Conservation (phyloP, 1,140 invertebrate species). For the Drosophila triauraria region DNA sequence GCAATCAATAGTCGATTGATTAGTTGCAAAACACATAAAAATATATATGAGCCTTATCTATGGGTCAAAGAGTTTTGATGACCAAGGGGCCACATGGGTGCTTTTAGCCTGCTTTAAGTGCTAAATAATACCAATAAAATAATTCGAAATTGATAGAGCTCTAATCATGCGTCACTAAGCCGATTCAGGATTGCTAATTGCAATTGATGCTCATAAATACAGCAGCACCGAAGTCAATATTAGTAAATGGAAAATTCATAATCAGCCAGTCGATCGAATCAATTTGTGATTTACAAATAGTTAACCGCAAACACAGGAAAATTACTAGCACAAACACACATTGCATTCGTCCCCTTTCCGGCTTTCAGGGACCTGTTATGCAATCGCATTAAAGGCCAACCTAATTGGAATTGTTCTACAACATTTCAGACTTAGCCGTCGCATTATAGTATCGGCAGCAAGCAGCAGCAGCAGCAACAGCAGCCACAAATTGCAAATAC, state of each 20-base stretch:
- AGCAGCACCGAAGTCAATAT: slow-evolving; percentile 19
- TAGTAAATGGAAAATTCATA: slow-evolving; percentile 47
- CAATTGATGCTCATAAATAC: slow-evolving; percentile 52
- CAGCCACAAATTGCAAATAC: slow-evolving; percentile 71
- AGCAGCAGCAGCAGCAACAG: slow-evolving; percentile 48
- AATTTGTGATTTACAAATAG: slow-evolving; percentile 56
- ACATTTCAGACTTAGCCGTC: slow-evolving; percentile 15
- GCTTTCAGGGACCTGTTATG: slow-evolving; percentile 18
- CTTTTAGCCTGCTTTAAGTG: slow-evolving; percentile 36
- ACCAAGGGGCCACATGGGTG: slow-evolving; percentile 3
- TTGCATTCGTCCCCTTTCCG: neutral
- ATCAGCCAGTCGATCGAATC: slow-evolving; percentile 40
- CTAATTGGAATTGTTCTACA: slow-evolving; percentile 33
- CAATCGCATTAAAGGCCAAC: slow-evolving; percentile 49
- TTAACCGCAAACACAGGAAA: slow-evolving; percentile 42
- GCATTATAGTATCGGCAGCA: slow-evolving; percentile 39
- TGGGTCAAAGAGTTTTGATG: slow-evolving; percentile 6
- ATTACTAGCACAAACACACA: slow-evolving; percentile 25
- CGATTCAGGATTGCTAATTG: slow-evolving; percentile 64
- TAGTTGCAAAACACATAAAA: neutral
- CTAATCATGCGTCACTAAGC: slow-evolving; percentile 63
- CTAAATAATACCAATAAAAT: slow-evolving; percentile 47
- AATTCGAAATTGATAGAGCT: slow-evolving; percentile 60
- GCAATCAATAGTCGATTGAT: slow-evolving; percentile 30
- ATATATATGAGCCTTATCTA: neutral